Percentiles rank a stretch among this genome's conserved stretches.
Conservation (phyloP, 2,888 invertebrate species). For the Magallana nippona region DNA sequence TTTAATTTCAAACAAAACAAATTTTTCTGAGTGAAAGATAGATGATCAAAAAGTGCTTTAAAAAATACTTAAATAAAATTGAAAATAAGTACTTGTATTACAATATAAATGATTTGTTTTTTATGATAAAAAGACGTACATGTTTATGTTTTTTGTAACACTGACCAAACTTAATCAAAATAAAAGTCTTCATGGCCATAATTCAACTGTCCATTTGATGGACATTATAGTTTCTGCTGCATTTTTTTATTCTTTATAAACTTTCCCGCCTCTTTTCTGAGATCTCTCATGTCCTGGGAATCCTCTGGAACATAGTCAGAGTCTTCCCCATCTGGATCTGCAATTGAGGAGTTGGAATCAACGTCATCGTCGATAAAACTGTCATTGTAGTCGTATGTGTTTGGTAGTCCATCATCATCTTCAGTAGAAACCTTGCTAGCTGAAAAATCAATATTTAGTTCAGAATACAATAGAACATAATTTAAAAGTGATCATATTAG, state of each 20-base stretch:
- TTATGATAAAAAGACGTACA: no score
- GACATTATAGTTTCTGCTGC: constrained; percentile 34
- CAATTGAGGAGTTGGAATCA: constrained; percentile 45
- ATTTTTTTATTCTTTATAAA: constrained; percentile 70
- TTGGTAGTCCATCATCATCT: constrained; percentile 66
- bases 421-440: constrained; percentile 32
- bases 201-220: not conserved
- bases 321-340: constrained; percentile 54
- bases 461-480: no score
- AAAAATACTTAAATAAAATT: no score
- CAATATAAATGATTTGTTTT: no score
- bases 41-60: no score
- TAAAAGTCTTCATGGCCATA: no score
- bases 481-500: no score
- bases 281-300: constrained; percentile 57
- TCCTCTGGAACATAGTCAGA: constrained; percentile 53
- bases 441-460: not conserved
- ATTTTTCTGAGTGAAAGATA: no score
- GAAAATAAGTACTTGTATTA: no score
- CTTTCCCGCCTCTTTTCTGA: constrained; percentile 68
- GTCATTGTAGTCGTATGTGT: constrained; percentile 71
- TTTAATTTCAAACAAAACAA: no score
- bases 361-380: constrained; percentile 68
- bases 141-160: no score
- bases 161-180: no score